Evolutionary conservation across 2,888 invertebrate species (phyloP), one percentile per base, ranked within the genome.

Genomic region (Taphrorychus bicolor): DNA sequence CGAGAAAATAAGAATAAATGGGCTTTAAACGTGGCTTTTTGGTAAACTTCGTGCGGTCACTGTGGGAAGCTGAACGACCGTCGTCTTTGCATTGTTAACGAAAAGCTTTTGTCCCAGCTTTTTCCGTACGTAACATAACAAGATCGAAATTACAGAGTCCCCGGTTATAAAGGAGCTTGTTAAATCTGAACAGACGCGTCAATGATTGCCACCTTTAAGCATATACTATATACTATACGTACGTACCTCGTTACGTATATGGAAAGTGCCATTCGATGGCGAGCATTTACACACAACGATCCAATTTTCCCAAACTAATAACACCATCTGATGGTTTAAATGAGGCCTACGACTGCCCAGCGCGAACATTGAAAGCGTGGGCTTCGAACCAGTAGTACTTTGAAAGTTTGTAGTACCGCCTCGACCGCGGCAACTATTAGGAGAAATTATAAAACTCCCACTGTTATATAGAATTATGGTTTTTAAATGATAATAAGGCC

Each of bases 1-100:
- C 59, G 58, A 63, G 64, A 66, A 72, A 76, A 74, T 69, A 73
- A 74, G 73, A 75, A 76, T 73, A 74, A 74, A 77, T 76, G 74
- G 74, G 72, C 71, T 73, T 64, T 59, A 70, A 73, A 60, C 60
- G 66, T 66, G 66, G 60, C 24, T 59, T 59, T 32, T 54, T 23
- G 54, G 51, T 19, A 54, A 54, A 58, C 24, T 42, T 42, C 7
- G 5, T 42, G 11, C 5, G 19, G 40, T 41, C 19, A 41, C 42
- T 19, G 19, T 41, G 18, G 11, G 17, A 40, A 57, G 9, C 16
- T n/a, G 16, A 24, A 24, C 11, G 21, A 14, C 17, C 57, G 45
- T 57, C 49, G 41, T 59, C 42, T 23, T 19, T 49, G 59, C 48
- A 59, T 59, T 59, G 48, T 45, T 45, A 45, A 45, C 45, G 17